phyloP scores from a whole-genome alignment of 2,888 invertebrate species.

The Drosophila atripex region DNA sequence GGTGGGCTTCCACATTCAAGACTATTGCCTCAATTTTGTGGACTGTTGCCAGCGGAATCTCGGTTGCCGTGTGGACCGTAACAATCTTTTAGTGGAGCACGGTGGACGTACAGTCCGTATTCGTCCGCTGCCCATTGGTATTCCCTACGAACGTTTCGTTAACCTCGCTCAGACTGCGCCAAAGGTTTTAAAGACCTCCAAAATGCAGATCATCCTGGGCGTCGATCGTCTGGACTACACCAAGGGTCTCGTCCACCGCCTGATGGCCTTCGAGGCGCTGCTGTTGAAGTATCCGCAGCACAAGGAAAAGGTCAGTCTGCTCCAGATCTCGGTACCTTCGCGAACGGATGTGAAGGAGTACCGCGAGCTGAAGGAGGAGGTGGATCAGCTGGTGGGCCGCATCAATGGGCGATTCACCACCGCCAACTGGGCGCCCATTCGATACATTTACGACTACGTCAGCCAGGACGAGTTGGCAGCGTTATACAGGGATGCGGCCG shows the following conservation, averaged over 20 bases:
- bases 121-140: conserved; percentile 93
- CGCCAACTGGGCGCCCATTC: conserved; percentile 95
- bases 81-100: conserved; percentile 93
- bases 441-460: conserved; percentile 94
- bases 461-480: conserved; percentile 94
- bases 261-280: conserved; percentile 92
- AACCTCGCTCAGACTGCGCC: conserved; percentile 90
- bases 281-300: conserved; percentile 93
- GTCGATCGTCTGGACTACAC: conserved; percentile 96
- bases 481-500: conserved; percentile 93
- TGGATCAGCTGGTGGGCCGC: conserved; percentile 93
- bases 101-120: conserved; percentile 93
- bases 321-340: conserved; percentile 95
- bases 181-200: conserved; percentile 87
- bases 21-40: conserved; percentile 95
- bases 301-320: conserved; percentile 90
- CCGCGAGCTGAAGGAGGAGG: conserved; percentile 94
- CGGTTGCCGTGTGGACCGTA: conserved; percentile 94
- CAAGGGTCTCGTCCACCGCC: conserved; percentile 92
- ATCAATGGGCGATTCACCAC: conserved; percentile 96
- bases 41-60: conserved; percentile 94
- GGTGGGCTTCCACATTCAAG: conserved; percentile 96
- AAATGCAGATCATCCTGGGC: conserved; percentile 92
- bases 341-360: conserved; percentile 95
- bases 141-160: conserved; percentile 94